A percentile compares a stretch with the other conserved stretches of the same genome.
These are phyloP conservation scores for Antrozous pallidus DNA, from an alignment of 2,797 vertebrate genomes.

Conservation along the genomic window DNA sequence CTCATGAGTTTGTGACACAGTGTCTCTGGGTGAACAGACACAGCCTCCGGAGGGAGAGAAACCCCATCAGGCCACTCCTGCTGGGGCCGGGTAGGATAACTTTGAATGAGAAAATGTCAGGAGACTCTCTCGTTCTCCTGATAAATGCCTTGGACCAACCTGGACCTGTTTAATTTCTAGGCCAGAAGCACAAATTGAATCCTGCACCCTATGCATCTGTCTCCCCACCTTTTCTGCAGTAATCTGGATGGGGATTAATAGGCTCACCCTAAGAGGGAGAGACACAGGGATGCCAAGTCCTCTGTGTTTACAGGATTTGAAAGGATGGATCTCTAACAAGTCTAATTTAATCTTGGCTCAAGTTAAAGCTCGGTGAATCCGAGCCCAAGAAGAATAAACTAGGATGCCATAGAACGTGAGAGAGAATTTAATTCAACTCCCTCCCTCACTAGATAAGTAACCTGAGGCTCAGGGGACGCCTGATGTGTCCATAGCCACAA, in stretches of 20 bases:
- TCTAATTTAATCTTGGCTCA: slow-evolving; percentile 45
- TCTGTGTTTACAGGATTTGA: slow-evolving; percentile 19
- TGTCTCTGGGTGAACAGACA: not conserved
- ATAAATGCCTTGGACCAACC: slow-evolving; percentile 44
- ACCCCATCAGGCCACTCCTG: not conserved
- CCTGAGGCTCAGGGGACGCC: not conserved
- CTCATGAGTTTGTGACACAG: not conserved
- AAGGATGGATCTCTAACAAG: slow-evolving; percentile 20
- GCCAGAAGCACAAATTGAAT: slow-evolving; percentile 61
- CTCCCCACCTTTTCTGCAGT: not conserved
- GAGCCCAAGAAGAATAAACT: slow-evolving; percentile 38
- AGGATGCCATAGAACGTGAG: slow-evolving; percentile 13
- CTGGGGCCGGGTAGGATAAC: not conserved
- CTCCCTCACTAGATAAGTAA: not conserved
- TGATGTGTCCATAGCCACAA: not conserved
- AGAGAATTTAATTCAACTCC: slow-evolving; percentile 38
- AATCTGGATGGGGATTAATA: slow-evolving; percentile 17
- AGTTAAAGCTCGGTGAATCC: not conserved
- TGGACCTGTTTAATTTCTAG: slow-evolving; percentile 47
- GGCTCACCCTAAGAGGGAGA: not conserved
- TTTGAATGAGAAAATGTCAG: not conserved
- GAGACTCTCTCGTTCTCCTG: not conserved
- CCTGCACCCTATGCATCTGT: not conserved
- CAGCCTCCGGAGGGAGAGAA: not conserved
- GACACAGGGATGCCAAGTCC: not conserved